A percentile compares a stretch with the other conserved stretches of the same genome.
Conservation (phyloP, 1,140 invertebrate genomes). For the Dreissena rostriformis region DNA sequence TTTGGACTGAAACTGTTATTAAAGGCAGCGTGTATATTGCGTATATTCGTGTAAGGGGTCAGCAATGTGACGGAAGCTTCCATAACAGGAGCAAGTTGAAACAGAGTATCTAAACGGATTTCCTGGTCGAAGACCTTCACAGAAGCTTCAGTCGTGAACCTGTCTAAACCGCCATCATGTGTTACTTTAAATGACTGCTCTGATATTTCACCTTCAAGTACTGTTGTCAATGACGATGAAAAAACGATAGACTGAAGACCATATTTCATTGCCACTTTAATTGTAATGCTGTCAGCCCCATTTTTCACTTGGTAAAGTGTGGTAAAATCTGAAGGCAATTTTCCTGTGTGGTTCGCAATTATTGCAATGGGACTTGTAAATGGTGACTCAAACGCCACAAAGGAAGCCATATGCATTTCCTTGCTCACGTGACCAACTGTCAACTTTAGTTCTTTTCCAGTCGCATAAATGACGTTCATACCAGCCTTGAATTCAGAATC, state of each 20-base stretch:
- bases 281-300: neutral
- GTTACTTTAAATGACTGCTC: constrained; percentile 16
- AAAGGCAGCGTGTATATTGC: constrained; percentile 35
- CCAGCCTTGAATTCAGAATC: constrained; percentile 21
- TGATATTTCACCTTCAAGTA: constrained; percentile 10
- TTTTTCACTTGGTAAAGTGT: neutral
- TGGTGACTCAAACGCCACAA: constrained; percentile 33
- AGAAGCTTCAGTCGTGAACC: constrained; percentile 22
- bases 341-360: constrained; percentile 10
- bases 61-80: constrained; percentile 34
- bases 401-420: neutral
- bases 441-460: constrained; percentile 24
- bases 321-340: constrained; percentile 7
- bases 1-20: constrained; percentile 29
- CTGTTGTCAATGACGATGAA: neutral
- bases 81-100: constrained; percentile 23
- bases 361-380: constrained; percentile 45
- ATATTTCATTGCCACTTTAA: constrained; percentile 12
- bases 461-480: constrained; percentile 12
- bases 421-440: constrained; percentile 8
- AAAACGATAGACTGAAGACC: neutral
- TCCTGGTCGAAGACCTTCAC: neutral
- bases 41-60: constrained; percentile 58
- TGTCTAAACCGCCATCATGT: constrained; percentile 36
- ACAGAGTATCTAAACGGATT: neutral